A percentile compares a stretch with the other conserved stretches of the same genome.
phyloP scores from a whole-genome alignment of 2,888 invertebrate species.

The Brenthis daphne region DNA sequence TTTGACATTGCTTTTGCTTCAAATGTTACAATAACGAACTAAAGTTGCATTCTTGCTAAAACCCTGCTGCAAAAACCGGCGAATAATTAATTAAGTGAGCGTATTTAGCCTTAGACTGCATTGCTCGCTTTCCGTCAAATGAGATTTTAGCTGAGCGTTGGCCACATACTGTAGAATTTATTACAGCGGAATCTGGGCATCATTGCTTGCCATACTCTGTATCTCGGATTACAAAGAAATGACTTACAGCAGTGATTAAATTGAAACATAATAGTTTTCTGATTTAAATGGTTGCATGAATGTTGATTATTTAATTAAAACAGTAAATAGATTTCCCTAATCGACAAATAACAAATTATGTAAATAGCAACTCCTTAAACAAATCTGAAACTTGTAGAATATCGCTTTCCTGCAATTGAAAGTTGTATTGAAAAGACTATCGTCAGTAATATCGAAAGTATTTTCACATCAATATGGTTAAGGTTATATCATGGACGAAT shows the following conservation, averaged over 20 bases:
- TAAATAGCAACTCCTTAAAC: too few species aligned
- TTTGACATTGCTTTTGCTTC: not conserved
- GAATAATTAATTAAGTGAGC: conserved; percentile 17
- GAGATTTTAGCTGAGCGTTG: conserved; percentile 18
- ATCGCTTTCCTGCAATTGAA: too few species aligned
- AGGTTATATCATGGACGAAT: too few species aligned
- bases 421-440: too few species aligned
- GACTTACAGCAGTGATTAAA: conserved; percentile 5
- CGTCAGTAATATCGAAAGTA: too few species aligned
- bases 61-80: conserved; percentile 11
- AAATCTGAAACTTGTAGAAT: too few species aligned
- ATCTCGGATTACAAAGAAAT: conserved; percentile 11
- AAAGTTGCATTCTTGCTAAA: conserved; percentile 8
- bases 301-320: not conserved
- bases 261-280: conserved; percentile 8
- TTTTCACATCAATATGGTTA: too few species aligned
- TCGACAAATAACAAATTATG: too few species aligned
- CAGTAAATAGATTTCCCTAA: too few species aligned
- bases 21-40: conserved; percentile 1
- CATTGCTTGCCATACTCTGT: conserved; percentile 17
- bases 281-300: not conserved
- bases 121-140: conserved; percentile 20
- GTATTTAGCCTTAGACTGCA: conserved; percentile 16
- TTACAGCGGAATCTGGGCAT: conserved; percentile 9
- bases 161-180: conserved; percentile 21